phyloP scores from a whole-genome alignment of 2,797 vertebrate species.

The Corythornis leucogaster region DNA sequence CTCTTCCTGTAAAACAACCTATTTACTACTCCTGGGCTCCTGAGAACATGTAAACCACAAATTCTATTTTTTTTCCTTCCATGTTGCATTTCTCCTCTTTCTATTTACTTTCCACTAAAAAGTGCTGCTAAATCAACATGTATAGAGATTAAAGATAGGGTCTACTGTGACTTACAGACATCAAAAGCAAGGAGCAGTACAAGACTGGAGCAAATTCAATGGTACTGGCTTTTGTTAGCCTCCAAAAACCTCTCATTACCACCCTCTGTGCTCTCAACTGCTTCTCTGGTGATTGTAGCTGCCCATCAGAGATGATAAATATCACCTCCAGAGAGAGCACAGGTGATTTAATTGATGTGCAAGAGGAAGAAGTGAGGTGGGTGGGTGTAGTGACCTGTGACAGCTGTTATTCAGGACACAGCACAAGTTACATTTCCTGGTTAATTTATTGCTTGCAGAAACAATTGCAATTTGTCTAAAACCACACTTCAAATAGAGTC shows the following conservation, averaged over 20 bases:
- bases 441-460: constrained; percentile 34
- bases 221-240: constrained; percentile 46
- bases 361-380: not conserved
- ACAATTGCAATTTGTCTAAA: not conserved
- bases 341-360: constrained; percentile 63
- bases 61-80: not conserved
- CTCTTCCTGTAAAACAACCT: constrained; percentile 48
- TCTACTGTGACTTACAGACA: constrained; percentile 61
- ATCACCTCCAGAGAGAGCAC: constrained; percentile 27
- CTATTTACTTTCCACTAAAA: constrained; percentile 60
- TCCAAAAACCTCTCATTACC: constrained; percentile 75
- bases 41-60: constrained; percentile 14
- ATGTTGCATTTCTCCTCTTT: constrained; percentile 36
- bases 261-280: constrained; percentile 61
- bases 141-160: constrained; percentile 74
- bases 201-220: constrained; percentile 66
- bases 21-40: not conserved
- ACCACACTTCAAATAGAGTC: not conserved
- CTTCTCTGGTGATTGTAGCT: constrained; percentile 71
- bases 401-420: not conserved
- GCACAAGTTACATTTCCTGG: not conserved
- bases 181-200: constrained; percentile 68
- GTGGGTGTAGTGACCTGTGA: not conserved
- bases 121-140: constrained; percentile 58
- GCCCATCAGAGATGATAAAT: constrained; percentile 77